Evolutionary conservation across 2,888 invertebrate species (phyloP).

Genomic region (Labia minor): DNA sequence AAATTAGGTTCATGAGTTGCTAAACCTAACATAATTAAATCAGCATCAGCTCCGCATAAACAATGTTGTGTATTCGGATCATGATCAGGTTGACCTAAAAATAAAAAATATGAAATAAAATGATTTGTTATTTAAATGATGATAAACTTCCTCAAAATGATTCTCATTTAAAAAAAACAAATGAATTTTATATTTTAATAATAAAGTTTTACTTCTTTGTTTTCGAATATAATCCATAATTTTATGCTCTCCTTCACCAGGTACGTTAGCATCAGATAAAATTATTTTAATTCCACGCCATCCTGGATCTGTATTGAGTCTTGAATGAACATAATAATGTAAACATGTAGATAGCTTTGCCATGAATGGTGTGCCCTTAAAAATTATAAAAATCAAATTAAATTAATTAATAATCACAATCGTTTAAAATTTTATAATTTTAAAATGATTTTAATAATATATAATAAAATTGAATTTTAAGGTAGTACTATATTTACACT

Average conservation of each 20-base stretch:
- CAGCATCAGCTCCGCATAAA: constrained; percentile 95
- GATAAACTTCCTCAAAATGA: background rate
- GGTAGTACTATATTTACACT: too few species aligned
- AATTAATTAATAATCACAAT: background rate
- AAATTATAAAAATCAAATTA: background rate
- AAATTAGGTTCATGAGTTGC: constrained; percentile 99
- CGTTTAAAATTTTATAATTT: too few species aligned
- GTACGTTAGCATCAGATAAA: constrained; percentile 97
- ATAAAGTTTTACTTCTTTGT: constrained; percentile 78
- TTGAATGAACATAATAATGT: constrained; percentile 75
- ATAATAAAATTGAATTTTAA: too few species aligned
- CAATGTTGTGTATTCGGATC: constrained; percentile 98
- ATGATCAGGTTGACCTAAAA: constrained; percentile 76
- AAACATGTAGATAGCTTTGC: constrained; percentile 71
- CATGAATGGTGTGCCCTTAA: constrained; percentile 92
- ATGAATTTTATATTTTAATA: background rate
- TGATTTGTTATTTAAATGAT: too few species aligned
- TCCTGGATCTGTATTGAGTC: constrained; percentile 85
- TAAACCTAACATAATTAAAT: constrained; percentile 94
- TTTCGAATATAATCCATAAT: constrained; percentile 98
- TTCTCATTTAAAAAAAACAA: background rate
- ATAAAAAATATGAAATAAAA: constrained; percentile 17
- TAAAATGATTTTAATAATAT: too few species aligned
- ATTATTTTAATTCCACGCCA: constrained; percentile 92
- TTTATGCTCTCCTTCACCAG: constrained; percentile 97